Base-by-base conservation (phyloP, 2,888 invertebrate species). In the Nycteola revayana region DNA sequence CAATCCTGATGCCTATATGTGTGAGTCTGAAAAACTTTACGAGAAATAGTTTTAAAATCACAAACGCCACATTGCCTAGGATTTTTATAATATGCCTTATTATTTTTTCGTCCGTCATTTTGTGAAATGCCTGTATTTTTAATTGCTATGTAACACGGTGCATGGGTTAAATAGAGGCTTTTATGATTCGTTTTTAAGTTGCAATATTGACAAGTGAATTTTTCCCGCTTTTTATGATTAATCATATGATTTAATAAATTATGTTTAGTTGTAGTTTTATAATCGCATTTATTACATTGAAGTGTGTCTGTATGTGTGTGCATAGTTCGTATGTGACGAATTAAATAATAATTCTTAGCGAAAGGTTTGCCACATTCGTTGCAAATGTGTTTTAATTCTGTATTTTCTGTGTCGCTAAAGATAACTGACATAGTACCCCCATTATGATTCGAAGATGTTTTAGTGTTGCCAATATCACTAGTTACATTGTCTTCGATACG, bases 161-260 rank as follows among this genome's bases (percentile, higher is more conserved):
- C 10, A n/a, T 10, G 2, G 4, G 2, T 6, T 7, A n/a, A 10
- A 6, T 10, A 10, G 10, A 1, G 2, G n/a, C n/a, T n/a, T n/a
- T 10, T 11, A 9, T 10, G 39, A 5, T 1, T 5, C 0, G 46
- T 28, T 7, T 23, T 39, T 1, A 25, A 42, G 1, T 26, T 7
- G 7, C 47, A 42, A 0, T 14, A 1, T 0, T 20, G 3, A 9
- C 41, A 42, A 2, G 7, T 18, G 10, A 18, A 43, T 18, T 1
- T 20, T 32, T 32, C 10, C 47, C 47, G 1, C 14, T 46, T 25
- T 9, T 7, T 22, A 10, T 39, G 46, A 7, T 10, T 10, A 6
- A 25, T 11, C 2, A 17, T 2, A 11, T 26, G 11, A 2, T 14
- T 6, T 7, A 10, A 3, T 14, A n/a, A 2, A 7, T 10, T 14